Percentiles rank a stretch among this genome's conserved stretches.
Conservation (phyloP, 2,797 vertebrate genomes). For the Hafferia zeledoni region DNA sequence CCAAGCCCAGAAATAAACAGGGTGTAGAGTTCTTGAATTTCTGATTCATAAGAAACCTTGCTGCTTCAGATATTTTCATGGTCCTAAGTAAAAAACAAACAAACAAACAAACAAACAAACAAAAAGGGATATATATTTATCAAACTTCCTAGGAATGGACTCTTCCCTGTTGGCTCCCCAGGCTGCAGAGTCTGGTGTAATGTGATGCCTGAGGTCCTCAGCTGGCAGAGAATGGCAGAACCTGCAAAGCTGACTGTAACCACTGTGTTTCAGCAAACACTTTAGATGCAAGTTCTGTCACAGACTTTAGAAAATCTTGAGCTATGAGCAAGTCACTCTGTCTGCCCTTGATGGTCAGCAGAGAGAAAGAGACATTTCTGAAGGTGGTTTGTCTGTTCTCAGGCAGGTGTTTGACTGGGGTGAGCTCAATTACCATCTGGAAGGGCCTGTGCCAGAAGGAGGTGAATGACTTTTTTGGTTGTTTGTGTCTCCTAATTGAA, state of each 20-base stretch:
- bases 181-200: background rate
- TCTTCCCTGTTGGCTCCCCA: background rate
- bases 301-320: background rate
- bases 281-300: background rate
- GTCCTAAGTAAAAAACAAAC: background rate
- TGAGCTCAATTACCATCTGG: background rate
- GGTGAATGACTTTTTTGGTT: background rate
- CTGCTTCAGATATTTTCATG: background rate
- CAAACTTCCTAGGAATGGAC: background rate
- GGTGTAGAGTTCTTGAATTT: background rate
- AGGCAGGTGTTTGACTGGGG: background rate
- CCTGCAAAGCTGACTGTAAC: background rate
- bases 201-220: background rate
- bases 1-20: background rate
- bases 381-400: background rate
- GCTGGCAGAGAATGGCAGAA: background rate
- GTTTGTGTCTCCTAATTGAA: background rate
- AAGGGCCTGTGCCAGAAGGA: background rate
- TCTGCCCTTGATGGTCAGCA: background rate
- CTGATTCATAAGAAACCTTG: background rate
- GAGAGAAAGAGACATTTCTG: background rate
- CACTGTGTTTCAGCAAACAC: background rate
- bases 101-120: too few relatives aligned
- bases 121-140: too few relatives aligned
- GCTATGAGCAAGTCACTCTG: background rate